Evolutionary conservation across 1,140 invertebrate species (phyloP).

Genomic region (Temnothorax curvispinosus): DNA sequence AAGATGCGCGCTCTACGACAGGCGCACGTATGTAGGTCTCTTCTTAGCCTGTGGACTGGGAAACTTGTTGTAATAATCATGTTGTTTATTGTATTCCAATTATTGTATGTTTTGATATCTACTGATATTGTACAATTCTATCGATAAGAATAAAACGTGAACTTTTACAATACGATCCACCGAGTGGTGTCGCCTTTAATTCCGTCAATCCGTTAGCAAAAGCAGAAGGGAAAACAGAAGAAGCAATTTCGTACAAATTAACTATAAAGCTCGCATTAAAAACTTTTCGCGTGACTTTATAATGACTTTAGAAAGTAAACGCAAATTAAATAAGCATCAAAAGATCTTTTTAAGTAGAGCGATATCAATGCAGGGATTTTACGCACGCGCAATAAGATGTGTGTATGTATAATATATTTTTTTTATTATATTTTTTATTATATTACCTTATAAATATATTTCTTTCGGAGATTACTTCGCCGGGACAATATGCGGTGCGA

Average conservation of each 20-base stretch:
- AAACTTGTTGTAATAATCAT: constrained; percentile 51
- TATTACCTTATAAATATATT: constrained; percentile 58
- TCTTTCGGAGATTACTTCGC: constrained; percentile 53
- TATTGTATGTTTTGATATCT: constrained; percentile 58
- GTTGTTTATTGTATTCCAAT: constrained; percentile 47
- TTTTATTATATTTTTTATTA: not conserved
- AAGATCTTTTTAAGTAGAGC: not conserved
- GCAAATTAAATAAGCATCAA: not conserved
- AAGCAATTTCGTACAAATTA: not conserved
- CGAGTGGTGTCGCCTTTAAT: not conserved
- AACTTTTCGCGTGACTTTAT: not conserved
- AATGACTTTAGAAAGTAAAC: not conserved
- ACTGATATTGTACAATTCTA: constrained; percentile 53
- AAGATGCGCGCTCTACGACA: not conserved
- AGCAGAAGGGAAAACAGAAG: not conserved
- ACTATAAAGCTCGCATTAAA: not conserved
- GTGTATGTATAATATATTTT: constrained; percentile 57
- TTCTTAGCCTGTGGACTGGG: constrained; percentile 25
- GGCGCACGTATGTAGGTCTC: not conserved
- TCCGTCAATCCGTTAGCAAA: not conserved
- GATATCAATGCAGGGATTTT: not conserved
- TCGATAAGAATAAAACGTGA: constrained; percentile 45
- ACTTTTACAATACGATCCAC: not conserved
- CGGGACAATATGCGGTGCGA: constrained; percentile 53
- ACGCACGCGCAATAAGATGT: not conserved